Conservation (phyloP, 2,888 invertebrate species). For the Cerastis rubricosa region DNA sequence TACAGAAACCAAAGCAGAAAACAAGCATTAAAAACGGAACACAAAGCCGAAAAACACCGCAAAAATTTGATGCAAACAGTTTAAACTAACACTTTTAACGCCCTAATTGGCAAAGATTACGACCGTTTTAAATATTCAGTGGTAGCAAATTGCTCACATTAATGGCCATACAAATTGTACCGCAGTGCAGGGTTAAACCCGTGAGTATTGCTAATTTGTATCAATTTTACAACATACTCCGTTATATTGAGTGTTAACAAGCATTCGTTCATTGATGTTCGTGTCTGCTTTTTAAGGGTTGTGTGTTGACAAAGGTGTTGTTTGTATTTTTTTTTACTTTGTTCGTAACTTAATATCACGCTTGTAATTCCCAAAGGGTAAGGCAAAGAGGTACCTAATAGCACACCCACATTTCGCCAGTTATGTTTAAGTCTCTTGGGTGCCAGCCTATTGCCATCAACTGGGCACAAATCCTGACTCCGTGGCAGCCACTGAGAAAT, state of each 20-base stretch:
- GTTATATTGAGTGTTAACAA: slow-evolving; percentile 48
- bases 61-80: slow-evolving; percentile 52
- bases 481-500: too few relatives aligned
- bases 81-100: slow-evolving; percentile 61
- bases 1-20: slow-evolving; percentile 3
- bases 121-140: slow-evolving; percentile 63
- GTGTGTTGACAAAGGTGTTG: neutral
- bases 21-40: slow-evolving; percentile 2
- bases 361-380: neutral
- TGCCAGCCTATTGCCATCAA: neutral
- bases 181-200: slow-evolving; percentile 65
- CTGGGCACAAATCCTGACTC: neutral
- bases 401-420: neutral
- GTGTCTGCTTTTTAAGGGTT: neutral
- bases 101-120: slow-evolving; percentile 61
- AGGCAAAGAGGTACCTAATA: neutral
- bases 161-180: slow-evolving; percentile 60
- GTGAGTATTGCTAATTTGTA: slow-evolving; percentile 63
- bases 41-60: slow-evolving; percentile 42
- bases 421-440: neutral
- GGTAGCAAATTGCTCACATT: slow-evolving; percentile 61
- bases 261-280: slow-evolving; percentile 41
- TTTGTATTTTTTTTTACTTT: neutral
- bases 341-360: neutral
- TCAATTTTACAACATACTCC: slow-evolving; percentile 56